Evolutionary conservation across 2,888 invertebrate species (phyloP), one percentile per base, ranked within the genome.

Genomic region (Lottia gigantea): DNA sequence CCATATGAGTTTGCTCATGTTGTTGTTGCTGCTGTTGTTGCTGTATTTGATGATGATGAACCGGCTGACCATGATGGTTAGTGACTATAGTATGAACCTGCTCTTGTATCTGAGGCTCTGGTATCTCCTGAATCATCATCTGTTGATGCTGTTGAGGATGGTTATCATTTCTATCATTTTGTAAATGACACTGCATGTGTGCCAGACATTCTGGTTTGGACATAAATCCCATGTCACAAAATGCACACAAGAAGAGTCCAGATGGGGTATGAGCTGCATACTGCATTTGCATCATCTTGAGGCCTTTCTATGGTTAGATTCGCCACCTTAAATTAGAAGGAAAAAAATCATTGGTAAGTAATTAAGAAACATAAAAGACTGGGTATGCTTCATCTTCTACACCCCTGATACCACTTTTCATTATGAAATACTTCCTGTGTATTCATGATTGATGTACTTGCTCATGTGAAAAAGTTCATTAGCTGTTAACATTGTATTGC

Each of bases 151-250:
- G 55, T 55, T 55, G 55, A 19, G 55, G 55, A 23, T 55, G 55
- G 23, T 55, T 55, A 23, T 55, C 55, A 55, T 55, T 55, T 55
- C 55, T 55, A 55, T 55, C 55, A 55, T 55, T 55, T 19, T 55
- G 55, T 55, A 55, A 55, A 14, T 55, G 55, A 55, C 55, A 55
- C 55, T 55, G 55, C 55, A 55, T 55, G 23, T 55, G 55, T 12
- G 19, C 23, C 55, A 55, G 15, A 55, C 55, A 55, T 55, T 55
- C 55, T 6, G 55, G 55, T 55, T 55, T 55, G 2, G 55, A 55
- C 11, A 23, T 55, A 55, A 55, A 55, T 2, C 55, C 55, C 55
- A 55, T 55, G 55, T 55, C 55, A 23, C 55, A 55, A 23, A 55
- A 55, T 7, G 55, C 55, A 55, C 55, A 55, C 15, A 55, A 19